phyloP scores from a whole-genome alignment of 2,113 vertebrate species.

The Neolamprologus toae region DNA sequence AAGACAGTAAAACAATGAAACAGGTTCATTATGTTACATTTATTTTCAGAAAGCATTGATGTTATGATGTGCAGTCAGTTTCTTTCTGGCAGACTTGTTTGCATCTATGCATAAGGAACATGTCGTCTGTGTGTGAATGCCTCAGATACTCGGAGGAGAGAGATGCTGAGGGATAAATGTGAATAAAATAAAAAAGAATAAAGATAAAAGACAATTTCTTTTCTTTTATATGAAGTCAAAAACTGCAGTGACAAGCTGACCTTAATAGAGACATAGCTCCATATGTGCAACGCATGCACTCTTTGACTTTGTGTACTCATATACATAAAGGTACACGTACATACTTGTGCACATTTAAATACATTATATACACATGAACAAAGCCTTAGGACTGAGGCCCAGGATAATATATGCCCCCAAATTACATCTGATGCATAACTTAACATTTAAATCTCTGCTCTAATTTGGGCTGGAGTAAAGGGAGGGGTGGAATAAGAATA shows the following conservation, averaged over 20 bases:
- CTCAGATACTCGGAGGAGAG: not conserved
- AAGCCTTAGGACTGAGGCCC: constrained; percentile 9
- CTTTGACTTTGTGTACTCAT: not conserved
- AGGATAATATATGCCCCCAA: constrained; percentile 53
- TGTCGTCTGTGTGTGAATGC: not conserved
- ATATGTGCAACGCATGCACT: not conserved
- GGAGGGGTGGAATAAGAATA: constrained; percentile 37
- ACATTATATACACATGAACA: not conserved
- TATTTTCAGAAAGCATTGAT: not conserved
- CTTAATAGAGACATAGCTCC: not conserved
- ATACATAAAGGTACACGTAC: not conserved
- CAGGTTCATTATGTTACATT: not conserved
- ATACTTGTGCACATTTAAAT: not conserved
- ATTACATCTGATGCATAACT: constrained; percentile 70
- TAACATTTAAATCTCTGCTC: constrained; percentile 66
- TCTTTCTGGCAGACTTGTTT: not conserved
- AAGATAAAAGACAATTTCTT: not conserved
- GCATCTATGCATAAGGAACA: not conserved
- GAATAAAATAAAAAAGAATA: not conserved
- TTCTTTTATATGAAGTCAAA: not conserved
- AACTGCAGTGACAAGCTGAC: not conserved
- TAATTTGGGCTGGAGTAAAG: constrained; percentile 48
- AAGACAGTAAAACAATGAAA: not conserved
- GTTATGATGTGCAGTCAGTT: not conserved
- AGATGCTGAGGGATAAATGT: not conserved